Evolutionary conservation across 2,113 vertebrate genomes (phyloP).

Genomic region (Dicerorhinus sumatrensis): DNA sequence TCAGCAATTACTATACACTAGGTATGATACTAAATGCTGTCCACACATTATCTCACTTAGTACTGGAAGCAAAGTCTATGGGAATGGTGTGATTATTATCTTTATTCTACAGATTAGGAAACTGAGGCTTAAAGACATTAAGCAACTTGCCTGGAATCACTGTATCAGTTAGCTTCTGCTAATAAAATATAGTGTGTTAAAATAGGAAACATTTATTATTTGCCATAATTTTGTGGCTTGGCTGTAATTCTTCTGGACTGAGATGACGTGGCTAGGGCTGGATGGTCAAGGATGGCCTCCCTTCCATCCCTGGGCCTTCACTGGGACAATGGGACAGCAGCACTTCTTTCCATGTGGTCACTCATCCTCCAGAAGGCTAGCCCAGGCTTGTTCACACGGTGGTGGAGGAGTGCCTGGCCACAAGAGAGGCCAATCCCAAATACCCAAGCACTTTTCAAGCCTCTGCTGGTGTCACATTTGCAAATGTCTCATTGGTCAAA

Average conservation of each 20-base stretch:
- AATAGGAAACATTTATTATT: background rate
- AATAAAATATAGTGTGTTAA: background rate
- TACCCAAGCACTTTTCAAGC: background rate
- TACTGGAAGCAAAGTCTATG: background rate
- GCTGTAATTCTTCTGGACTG: background rate
- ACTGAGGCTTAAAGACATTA: background rate
- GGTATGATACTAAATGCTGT: background rate
- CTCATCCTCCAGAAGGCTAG: background rate
- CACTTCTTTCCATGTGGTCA: background rate
- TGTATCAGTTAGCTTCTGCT: background rate
- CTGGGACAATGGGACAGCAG: background rate
- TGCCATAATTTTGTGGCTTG: background rate
- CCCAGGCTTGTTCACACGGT: background rate
- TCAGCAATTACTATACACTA: background rate
- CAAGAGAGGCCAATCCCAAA: background rate
- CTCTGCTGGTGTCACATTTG: background rate
- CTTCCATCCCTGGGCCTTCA: background rate
- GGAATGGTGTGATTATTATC: background rate
- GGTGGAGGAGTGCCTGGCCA: too few species aligned
- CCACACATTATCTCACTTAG: background rate
- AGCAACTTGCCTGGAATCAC: background rate
- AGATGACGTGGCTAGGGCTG: background rate
- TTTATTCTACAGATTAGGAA: slow-evolving; percentile 29
- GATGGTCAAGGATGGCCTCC: background rate
- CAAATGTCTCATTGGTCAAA: background rate